Evolutionary conservation across 2,797 vertebrate species (phyloP).

Genomic region (Mus caroli): DNA sequence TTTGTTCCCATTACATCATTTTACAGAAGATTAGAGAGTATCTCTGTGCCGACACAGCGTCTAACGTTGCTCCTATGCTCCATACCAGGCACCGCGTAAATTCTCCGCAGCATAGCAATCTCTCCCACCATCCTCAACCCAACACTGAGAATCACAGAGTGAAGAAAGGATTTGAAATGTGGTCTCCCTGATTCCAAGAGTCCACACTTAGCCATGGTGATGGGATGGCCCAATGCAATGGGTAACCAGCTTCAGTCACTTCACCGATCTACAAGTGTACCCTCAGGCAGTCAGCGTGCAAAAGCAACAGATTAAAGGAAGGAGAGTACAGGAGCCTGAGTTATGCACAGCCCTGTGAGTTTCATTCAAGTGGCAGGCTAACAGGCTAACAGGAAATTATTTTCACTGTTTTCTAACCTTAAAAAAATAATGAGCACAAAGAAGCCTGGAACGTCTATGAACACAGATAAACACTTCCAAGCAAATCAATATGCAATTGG

Average conservation of each 20-base stretch:
- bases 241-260: background rate
- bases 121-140: background rate
- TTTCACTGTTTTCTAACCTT: constrained; percentile 34
- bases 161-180: background rate
- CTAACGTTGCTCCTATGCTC: accelerated
- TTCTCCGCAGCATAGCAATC: background rate
- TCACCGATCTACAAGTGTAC: background rate
- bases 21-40: background rate
- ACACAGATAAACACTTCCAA: constrained; percentile 47
- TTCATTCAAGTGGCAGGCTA: background rate
- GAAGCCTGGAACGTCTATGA: constrained; percentile 4
- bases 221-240: background rate
- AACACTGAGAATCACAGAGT: background rate
- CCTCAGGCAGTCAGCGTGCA: background rate
- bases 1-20: background rate
- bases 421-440: constrained; percentile 45
- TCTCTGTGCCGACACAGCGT: accelerated
- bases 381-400: background rate
- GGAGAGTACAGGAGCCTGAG: background rate
- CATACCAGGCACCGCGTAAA: accelerated
- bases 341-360: background rate
- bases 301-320: background rate
- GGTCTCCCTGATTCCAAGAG: background rate
- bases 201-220: accelerated
- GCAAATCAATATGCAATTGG: constrained; percentile 52